A percentile compares a stretch with the other conserved stretches of the same genome.
phyloP scores from a whole-genome alignment of 2,797 vertebrate genomes.

The Ctenopoma multispine region DNA sequence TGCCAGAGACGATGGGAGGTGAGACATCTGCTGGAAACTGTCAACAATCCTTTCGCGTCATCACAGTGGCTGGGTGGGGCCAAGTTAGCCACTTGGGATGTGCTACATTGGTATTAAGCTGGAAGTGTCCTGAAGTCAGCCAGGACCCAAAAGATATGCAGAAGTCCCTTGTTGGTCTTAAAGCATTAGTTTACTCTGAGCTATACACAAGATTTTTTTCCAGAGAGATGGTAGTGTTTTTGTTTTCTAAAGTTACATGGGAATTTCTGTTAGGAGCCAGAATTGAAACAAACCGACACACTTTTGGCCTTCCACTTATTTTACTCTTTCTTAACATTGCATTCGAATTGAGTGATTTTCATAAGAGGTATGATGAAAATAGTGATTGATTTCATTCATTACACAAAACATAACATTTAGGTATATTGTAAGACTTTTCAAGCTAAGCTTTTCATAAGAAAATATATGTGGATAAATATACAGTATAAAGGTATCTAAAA shows the following conservation, averaged over 20 bases:
- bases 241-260: not conserved
- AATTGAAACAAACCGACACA: not conserved
- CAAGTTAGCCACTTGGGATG: constrained; percentile 30
- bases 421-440: no score
- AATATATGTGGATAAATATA: no score
- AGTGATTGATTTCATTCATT: not conserved
- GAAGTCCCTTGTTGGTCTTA: constrained; percentile 18
- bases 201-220: not conserved
- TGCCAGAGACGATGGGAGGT: constrained; percentile 26
- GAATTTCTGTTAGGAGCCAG: constrained; percentile 15
- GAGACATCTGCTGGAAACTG: constrained; percentile 42
- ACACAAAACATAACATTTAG: not conserved
- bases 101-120: constrained; percentile 7
- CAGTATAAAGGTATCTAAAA: no score
- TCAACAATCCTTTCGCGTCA: constrained; percentile 36
- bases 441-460: no score
- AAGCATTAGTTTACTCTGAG: not conserved
- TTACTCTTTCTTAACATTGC: not conserved
- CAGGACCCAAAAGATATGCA: not conserved
- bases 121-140: constrained; percentile 19
- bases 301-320: not conserved
- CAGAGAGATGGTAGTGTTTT: not conserved
- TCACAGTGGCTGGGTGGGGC: constrained; percentile 12
- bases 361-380: not conserved
- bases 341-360: not conserved